Evolutionary conservation across 1,140 invertebrate species (phyloP), one percentile per base, ranked within the genome.

Genomic region (Geopemphigus sp.): DNA sequence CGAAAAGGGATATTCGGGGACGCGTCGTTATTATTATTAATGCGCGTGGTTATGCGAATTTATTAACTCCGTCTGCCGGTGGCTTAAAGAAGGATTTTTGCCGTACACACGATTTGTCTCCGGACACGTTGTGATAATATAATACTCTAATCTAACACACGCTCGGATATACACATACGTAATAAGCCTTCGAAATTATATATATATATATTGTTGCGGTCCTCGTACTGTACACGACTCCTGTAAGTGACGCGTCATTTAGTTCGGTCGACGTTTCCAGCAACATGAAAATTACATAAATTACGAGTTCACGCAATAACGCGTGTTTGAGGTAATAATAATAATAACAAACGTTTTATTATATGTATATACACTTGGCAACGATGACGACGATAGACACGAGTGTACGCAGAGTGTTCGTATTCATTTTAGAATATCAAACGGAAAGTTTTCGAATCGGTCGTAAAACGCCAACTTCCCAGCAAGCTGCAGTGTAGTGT

Each of bases 341-440:
- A 12, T 17, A 2, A 56, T n/a, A n/a, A n/a, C 19, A 56, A 59
- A 59, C 1, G 26, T 61, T 24, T 29, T 61, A 29, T 61, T 61
- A 61, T 17, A 6, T 54, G 19, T 19, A 24, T 59, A 59, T 61
- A 26, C 26, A 61, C 15, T 26, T 19, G 10, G 15, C 15, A 26
- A 29, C 8, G 32, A 39, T 39, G 12, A 50, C 29, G 29, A 39
- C 32, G n/a, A 39, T 39, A 8, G 61, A 17, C 29, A 19, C 29
- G 26, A 32, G 17, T 10, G 14, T 50, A 14, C 47, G 47, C 47
- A 50, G 24, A 68, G 66, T 68, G n/a, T 68, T 47, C 15, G n/a
- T 50, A 14, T 68, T 26, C 47, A 50, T 68, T 68, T 50, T n/a
- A 45, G 6, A 22, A 26, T 50, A 50, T 68, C 66, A 68, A 68